Evolutionary conservation across 2,113 vertebrate species (phyloP).

Genomic region (Strix aluco): DNA sequence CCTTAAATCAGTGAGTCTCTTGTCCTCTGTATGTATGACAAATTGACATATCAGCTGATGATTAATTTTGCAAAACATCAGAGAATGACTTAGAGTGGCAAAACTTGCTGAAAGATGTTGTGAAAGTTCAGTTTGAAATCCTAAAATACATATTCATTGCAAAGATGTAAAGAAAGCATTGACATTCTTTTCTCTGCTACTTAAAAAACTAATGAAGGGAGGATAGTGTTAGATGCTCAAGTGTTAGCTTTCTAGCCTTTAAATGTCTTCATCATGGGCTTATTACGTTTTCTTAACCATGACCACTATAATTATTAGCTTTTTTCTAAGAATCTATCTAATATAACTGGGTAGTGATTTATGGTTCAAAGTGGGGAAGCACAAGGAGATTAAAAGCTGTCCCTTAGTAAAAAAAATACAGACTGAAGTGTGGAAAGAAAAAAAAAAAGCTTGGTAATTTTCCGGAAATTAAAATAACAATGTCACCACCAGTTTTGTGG

Average conservation of each 20-base stretch:
- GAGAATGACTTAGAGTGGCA: neutral
- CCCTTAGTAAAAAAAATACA: neutral
- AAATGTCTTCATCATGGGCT: neutral
- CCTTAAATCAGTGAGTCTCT: neutral
- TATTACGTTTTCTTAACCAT: neutral
- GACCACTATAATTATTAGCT: neutral
- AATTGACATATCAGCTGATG: neutral
- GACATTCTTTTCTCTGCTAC: neutral
- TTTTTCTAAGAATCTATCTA: neutral
- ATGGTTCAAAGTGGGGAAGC: neutral
- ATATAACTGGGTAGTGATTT: neutral
- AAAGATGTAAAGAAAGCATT: neutral
- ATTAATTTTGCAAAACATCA: neutral
- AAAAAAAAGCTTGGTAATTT: neutral
- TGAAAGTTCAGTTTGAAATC: neutral
- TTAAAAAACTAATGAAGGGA: neutral
- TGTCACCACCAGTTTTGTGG: neutral
- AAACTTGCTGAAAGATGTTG: neutral
- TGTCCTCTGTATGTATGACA: neutral
- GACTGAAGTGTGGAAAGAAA: neutral
- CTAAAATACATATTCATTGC: neutral
- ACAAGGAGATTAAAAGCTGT: neutral
- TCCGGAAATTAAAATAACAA: neutral
- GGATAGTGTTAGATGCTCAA: neutral
- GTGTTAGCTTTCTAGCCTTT: neutral